These are phyloP conservation scores for Gephyroberyx darwinii DNA, from an alignment of 2,797 vertebrate genomes.

Conservation along the genomic window DNA sequence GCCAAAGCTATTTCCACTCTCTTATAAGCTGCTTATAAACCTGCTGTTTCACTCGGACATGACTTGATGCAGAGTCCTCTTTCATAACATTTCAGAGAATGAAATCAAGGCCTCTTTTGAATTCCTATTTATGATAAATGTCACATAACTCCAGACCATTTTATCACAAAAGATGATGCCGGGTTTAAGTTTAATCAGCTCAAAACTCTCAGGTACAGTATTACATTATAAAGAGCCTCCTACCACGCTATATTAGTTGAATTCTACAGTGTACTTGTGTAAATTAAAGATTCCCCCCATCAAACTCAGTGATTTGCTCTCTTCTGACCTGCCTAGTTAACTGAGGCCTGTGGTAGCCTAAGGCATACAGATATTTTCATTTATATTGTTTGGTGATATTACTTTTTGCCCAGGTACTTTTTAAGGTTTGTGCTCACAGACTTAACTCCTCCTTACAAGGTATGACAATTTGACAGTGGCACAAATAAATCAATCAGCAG, in stretches of 20 bases:
- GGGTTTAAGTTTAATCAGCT: not conserved
- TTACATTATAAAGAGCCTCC: not conserved
- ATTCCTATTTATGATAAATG: not conserved
- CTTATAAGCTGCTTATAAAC: slow-evolving; percentile 17
- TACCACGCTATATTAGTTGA: not conserved
- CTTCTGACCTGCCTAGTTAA: not conserved
- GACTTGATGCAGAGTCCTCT: not conserved
- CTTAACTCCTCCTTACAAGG: not conserved
- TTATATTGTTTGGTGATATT: not conserved
- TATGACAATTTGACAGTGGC: slow-evolving; percentile 4
- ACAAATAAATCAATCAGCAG: slow-evolving; percentile 16
- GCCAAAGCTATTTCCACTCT: not conserved
- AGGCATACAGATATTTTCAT: not conserved
- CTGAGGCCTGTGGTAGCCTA: not conserved
- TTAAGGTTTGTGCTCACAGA: not conserved
- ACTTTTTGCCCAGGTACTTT: not conserved
- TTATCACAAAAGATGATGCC: not conserved
- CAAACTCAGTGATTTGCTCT: not conserved
- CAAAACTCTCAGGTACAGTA: not conserved
- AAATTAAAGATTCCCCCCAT: not conserved
- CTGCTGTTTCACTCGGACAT: slow-evolving; percentile 11
- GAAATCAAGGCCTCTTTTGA: not conserved
- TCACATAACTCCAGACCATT: not conserved
- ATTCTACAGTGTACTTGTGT: not conserved
- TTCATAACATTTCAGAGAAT: not conserved